phyloP scores from a whole-genome alignment of 2,888 invertebrate species.

The Drosophila birchii region DNA sequence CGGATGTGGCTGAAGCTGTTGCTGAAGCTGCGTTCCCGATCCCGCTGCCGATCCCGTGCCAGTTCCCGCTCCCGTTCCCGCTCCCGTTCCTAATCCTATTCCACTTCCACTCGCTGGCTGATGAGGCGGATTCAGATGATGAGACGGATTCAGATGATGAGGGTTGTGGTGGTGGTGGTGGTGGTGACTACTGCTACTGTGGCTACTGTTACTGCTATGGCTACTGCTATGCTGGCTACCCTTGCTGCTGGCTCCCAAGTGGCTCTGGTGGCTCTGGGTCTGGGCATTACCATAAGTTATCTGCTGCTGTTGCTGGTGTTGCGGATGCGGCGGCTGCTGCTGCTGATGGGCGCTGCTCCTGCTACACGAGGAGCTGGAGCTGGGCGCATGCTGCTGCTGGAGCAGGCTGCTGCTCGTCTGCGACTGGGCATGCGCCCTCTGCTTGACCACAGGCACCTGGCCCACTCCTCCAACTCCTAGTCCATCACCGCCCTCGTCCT shows the following conservation, averaged over 20 bases:
- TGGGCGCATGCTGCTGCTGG: slow-evolving; percentile 58
- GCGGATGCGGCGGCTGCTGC: slow-evolving; percentile 78
- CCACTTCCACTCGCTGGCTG: slow-evolving; percentile 73
- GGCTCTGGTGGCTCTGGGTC: slow-evolving; percentile 42
- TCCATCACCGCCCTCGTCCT: slow-evolving; percentile 90
- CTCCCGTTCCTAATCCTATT: slow-evolving; percentile 54
- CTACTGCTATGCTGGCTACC: slow-evolving; percentile 58
- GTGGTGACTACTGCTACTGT: slow-evolving; percentile 62
- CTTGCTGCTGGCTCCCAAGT: slow-evolving; percentile 47
- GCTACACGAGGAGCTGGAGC: slow-evolving; percentile 70
- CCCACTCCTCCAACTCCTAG: slow-evolving; percentile 53
- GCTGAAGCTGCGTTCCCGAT: slow-evolving; percentile 57
- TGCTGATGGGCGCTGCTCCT: slow-evolving; percentile 83
- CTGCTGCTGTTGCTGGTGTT: slow-evolving; percentile 69
- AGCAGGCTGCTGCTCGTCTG: slow-evolving; percentile 82
- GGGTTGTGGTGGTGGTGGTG: slow-evolving; percentile 68
- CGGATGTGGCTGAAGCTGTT: slow-evolving; percentile 38
- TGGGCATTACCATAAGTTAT: slow-evolving; percentile 75
- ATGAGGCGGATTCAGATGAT: slow-evolving; percentile 44
- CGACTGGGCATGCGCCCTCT: slow-evolving; percentile 83
- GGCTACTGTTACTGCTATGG: slow-evolving; percentile 67
- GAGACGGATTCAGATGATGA: slow-evolving; percentile 48
- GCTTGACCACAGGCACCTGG: slow-evolving; percentile 72
- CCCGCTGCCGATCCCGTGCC: slow-evolving; percentile 59
- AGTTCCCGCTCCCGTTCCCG: slow-evolving; percentile 54